Percentiles rank a stretch among this genome's conserved stretches.
Evolutionary conservation across 2,113 vertebrate genomes (phyloP).

Genomic region (Malaclemys terrapin): DNA sequence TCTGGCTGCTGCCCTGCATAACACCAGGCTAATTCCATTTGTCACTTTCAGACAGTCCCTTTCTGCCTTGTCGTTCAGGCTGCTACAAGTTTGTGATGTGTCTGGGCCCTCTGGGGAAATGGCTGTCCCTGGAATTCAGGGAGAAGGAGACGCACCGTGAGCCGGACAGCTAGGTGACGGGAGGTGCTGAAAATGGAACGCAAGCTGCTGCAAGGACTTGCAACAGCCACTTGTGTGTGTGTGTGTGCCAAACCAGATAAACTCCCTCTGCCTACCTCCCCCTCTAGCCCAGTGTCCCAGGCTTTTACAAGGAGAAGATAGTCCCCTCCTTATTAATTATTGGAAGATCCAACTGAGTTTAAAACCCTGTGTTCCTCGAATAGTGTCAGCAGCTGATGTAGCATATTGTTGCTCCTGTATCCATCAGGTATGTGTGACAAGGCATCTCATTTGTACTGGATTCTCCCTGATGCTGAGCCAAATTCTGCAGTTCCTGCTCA

Average conservation of each 20-base stretch:
- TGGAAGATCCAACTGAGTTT: neutral
- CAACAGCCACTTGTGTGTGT: neutral
- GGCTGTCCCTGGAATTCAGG: slow-evolving; percentile 6
- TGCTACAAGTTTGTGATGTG: slow-evolving; percentile 62
- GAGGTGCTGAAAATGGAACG: neutral
- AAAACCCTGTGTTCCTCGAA: neutral
- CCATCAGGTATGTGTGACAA: neutral
- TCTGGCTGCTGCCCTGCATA: slow-evolving; percentile 66
- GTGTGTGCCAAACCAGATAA: neutral
- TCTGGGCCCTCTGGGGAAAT: slow-evolving; percentile 44
- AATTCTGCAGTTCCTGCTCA: neutral
- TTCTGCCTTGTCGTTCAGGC: slow-evolving; percentile 52
- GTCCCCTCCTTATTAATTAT: neutral
- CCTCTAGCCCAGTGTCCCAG: neutral
- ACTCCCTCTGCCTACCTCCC: neutral
- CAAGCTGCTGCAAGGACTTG: neutral
- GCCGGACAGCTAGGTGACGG: neutral
- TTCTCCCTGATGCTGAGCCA: neutral
- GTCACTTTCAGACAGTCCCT: slow-evolving; percentile 77
- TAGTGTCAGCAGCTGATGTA: neutral
- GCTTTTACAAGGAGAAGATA: neutral
- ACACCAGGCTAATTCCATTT: slow-evolving; percentile 75
- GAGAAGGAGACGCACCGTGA: neutral
- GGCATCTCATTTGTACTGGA: neutral
- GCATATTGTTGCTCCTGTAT: neutral